phyloP scores from a whole-genome alignment of 2,797 vertebrate species.

The Falco berigora region DNA sequence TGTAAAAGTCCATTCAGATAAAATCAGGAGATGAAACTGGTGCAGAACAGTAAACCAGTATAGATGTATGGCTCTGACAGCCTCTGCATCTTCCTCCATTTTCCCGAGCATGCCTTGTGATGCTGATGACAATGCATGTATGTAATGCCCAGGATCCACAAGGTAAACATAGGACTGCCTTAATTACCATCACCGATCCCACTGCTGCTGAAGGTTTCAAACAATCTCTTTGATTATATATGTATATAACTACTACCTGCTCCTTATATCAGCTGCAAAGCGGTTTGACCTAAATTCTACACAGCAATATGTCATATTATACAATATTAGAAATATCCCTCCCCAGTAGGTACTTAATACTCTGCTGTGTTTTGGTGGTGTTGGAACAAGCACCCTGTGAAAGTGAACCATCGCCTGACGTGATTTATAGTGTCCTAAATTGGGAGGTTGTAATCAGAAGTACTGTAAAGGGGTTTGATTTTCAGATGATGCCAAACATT shows the following conservation, averaged over 20 bases:
- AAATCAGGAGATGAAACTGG: not conserved
- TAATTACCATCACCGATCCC: not conserved
- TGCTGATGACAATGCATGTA: rapidly evolving
- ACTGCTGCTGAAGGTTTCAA: not conserved
- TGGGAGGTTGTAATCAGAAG: not conserved
- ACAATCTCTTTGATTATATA: not conserved
- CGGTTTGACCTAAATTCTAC: not conserved
- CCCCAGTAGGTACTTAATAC: not conserved
- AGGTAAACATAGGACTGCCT: not conserved
- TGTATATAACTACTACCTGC: not conserved
- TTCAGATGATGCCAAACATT: not conserved
- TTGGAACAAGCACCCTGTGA: not conserved
- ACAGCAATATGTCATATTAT: rapidly evolving
- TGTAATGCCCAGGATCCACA: not conserved
- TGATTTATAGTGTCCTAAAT: slow-evolving; percentile 26
- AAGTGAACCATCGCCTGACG: not conserved
- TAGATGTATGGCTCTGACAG: not conserved
- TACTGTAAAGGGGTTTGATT: not conserved
- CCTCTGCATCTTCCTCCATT: not conserved
- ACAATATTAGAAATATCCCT: not conserved
- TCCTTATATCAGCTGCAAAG: not conserved
- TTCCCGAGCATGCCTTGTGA: not conserved
- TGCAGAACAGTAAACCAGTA: not conserved
- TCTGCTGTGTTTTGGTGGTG: not conserved
- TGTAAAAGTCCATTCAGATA: not conserved